Percentiles rank a stretch among this genome's conserved stretches.
phyloP scores from a whole-genome alignment of 2,797 vertebrate genomes.

The Eulemur coronatus region DNA sequence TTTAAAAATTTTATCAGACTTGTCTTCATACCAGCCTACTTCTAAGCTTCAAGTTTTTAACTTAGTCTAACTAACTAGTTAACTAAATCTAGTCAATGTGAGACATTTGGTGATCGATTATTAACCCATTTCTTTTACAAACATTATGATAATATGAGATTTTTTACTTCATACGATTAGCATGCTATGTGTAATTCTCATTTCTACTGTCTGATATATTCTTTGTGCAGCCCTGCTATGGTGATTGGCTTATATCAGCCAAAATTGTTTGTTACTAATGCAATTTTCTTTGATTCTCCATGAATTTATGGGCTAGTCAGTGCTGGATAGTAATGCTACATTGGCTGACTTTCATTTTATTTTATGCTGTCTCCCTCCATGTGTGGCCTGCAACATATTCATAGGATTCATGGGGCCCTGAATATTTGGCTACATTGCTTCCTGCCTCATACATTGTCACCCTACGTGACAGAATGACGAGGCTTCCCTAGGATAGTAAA shows the following conservation, averaged over 20 bases:
- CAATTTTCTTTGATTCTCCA: neutral
- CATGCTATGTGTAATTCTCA: neutral
- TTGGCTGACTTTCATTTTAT: neutral
- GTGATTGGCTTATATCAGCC: neutral
- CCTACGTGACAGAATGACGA: conserved; percentile 1
- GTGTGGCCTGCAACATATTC: neutral
- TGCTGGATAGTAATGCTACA: neutral
- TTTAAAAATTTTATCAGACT: neutral
- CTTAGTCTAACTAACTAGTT: neutral
- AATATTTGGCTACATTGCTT: neutral
- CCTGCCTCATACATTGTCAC: neutral
- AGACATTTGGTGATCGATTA: neutral
- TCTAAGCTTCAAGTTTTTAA: neutral
- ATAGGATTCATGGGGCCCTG: neutral
- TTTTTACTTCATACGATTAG: neutral
- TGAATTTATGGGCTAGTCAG: neutral
- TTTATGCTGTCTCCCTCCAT: neutral
- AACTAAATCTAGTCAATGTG: neutral
- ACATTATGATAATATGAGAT: neutral
- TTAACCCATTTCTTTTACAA: neutral
- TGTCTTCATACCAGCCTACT: neutral
- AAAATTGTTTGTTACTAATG: conserved; percentile 20
- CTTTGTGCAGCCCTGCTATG: neutral
- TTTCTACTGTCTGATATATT: neutral
- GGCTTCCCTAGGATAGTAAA: neutral